Percentiles rank a stretch among this genome's conserved stretches.
phyloP scores from a whole-genome alignment of 2,888 invertebrate species.

The Thalpophila matura region DNA sequence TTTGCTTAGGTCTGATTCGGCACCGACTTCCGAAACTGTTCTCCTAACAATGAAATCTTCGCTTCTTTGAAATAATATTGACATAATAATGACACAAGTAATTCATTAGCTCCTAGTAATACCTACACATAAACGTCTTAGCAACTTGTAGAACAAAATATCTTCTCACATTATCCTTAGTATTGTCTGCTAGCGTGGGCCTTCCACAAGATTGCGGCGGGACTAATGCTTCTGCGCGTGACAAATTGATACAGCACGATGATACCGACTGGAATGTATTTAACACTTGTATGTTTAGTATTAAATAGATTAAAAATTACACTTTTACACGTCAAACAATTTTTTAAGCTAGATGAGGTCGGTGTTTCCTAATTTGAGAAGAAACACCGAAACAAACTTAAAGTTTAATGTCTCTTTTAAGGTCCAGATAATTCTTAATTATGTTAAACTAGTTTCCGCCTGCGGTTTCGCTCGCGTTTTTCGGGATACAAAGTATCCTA shows the following conservation, averaged over 20 bases:
- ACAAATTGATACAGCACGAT: conserved; percentile 35
- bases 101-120: not conserved
- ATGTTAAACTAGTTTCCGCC: no score
- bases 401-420: no score
- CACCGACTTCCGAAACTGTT: no score
- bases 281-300: not conserved
- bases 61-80: not conserved
- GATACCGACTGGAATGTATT: conserved; percentile 2
- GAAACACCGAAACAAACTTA: no score
- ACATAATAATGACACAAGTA: not conserved
- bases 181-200: conserved; percentile 20
- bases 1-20: no score
- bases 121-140: conserved; percentile 5
- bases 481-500: no score
- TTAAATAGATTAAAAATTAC: no score
- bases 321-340: no score
- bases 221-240: conserved; percentile 41
- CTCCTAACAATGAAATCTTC: not conserved
- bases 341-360: no score
- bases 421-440: no score
- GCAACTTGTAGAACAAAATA: conserved; percentile 15
- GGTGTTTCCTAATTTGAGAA: no score
- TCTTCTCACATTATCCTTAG: conserved; percentile 20
- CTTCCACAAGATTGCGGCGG: conserved; percentile 21
- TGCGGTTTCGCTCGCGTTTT: no score